Base-by-base conservation (phyloP, 2,113 vertebrate genomes). In the Pogona vitticeps region DNA sequence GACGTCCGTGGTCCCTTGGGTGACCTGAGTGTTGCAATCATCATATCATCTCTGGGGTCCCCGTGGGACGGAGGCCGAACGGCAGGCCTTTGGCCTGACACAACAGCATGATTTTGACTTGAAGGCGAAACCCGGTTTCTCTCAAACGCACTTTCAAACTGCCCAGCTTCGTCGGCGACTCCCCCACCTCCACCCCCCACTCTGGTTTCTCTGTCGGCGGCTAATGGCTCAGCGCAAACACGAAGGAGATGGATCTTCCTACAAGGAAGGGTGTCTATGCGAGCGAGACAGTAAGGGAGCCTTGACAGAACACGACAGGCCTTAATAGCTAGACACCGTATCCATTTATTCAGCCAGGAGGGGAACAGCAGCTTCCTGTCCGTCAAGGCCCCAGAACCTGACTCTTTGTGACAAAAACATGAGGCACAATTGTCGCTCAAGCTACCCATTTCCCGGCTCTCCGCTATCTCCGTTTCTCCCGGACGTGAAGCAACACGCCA, bases 351-450 rank as follows among this genome's bases (percentile, higher is more conserved):
- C 31, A 2, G 8, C 70, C 12, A 7, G 28, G 65, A 12, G 38
- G 33, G 61, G 36, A 28, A 1, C 3, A 31, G 20, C 12, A 21
- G 17, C 58, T 56, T 28, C 58, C n/a, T 33, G 38, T 63, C 68
- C 79, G 58, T 56, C 85, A 81, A 80, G 40, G 28, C 78, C 70
- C 78, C 46, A 0, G 73, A 52, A 78, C 70, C 78, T 86, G 81
- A 86, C 46, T 20, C 78, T 52, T 73, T 86, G 58, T 81, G 85
- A 81, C 85, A 86, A 80, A 73, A 38, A 86, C 85, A 86, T 40
- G 2, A 28, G 8, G 68, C 15, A 31, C 58, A 18, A 36, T 71
- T 20, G 58, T 23, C 13, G 28, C 6, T 7, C 8, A 58, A 20
- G 20, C 1, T 20, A 6, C 38, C 38, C 23, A 6, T 21, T 73